Base-by-base conservation (phyloP, 92 coral and sea anemone genomes). In the Porites lobata region DNA sequence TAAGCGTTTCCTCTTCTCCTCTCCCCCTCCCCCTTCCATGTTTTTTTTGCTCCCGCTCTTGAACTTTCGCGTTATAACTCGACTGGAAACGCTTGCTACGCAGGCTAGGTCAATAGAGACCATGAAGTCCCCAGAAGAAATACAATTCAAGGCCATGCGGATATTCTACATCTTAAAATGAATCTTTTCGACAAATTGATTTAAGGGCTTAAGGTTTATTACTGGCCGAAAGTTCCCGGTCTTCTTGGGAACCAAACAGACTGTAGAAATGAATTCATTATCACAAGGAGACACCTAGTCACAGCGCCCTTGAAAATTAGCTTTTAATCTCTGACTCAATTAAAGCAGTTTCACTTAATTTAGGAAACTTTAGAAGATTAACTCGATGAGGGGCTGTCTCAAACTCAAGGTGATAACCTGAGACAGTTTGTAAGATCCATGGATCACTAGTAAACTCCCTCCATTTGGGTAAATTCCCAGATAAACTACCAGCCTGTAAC, bases 391-490 rank as follows among this genome's bases (percentile, higher is more conserved):
- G n/a, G 69, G 69, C n/a, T 65, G 21, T 65, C 69, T 65, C 19
- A 65, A 65, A 71, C 50, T 71, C 76, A 43, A 71, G 32, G 50
- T 71, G 53, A 71, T 87, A 91, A 20, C 94, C 92, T 20, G 80
- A 43, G 24, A 87, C 78, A 2, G 94, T 84, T 73, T 91, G 83
- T 26, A 91, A 21, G 11, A 88, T 86, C 77, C 88, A 87, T 54
- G 82, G 61, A 83, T 87, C 89, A 68, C 84, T 83, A 63, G 94
- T 91, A 65, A 76, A n/a, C 47, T 61, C 56, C 22, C 66, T 18
- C 81, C 81, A 76, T 43, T 52, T 76, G 32, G 32, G 32, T 29
- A 29, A 29, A 29, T 29, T 29, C 32, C 32, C 32, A 29, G 32
- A 29, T 29, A 29, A 29, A 29, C 32, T 29, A 29, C 32, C 3